Evolutionary conservation across 2,113 vertebrate genomes (phyloP), one percentile per base, ranked within the genome.

Genomic region (Cinclus mexicanus): DNA sequence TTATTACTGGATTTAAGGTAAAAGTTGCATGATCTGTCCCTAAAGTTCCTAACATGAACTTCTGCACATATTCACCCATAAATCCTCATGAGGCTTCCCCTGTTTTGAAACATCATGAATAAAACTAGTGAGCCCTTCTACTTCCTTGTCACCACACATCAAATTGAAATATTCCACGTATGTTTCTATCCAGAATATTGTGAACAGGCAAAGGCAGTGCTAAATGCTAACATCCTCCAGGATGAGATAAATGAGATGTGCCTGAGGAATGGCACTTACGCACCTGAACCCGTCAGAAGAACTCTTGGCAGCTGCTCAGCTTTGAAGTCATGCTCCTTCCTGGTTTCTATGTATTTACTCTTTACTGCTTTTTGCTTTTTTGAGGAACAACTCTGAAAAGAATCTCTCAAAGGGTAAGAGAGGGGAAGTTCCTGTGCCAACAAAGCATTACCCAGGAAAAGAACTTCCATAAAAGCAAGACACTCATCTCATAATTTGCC

Each of bases 321-420:
- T 88, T 46, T 82, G 53, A 72, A 42, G 37, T 46, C 50, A 39
- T 16, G 44, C 55, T 60, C 2, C 1, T 35, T 93, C 90, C 71
- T 77, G 55, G 37, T 85, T 85, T 89, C 78, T 87, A 22, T 50
- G 67, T 22, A 55, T 85, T 85, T 87, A 84, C 47, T 81, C 49
- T 67, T 84, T 79, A 87, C 7, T 68, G 53, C 1, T 14, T 80
- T 86, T 63, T 71, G 42, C 26, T 89, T 94, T 95, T 85, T 69
- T 72, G 87, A 94, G 87, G 63, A 91, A 86, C 41, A 83, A 25
- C 79, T 89, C 78, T 85, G 78, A 60, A 91, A 83, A 83, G 49
- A 69, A 85, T 83, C 75, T 83, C 87, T 91, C 89, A 49, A 65
- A 63, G 74, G 39, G 8, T n/a, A 84, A 84, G 50, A 76, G 61